These are phyloP conservation scores for Drosophila pseudotalamancana DNA, from an alignment of 2,888 invertebrate genomes.

Conservation along the genomic window DNA sequence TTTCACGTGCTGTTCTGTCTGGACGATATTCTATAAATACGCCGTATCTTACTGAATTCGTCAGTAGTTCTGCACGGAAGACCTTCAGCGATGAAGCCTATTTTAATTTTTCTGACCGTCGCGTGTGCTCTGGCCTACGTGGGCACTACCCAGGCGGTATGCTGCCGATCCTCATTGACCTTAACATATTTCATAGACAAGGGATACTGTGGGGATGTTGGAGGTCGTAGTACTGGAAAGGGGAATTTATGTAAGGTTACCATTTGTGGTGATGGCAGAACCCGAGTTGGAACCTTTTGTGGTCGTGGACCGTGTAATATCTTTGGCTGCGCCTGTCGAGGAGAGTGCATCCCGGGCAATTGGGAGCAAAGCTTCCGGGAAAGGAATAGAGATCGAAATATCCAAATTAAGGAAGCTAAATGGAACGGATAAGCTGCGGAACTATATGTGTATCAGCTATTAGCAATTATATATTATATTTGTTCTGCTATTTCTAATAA, in stretches of 20 bases:
- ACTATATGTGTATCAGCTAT: no score
- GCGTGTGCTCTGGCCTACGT: neutral
- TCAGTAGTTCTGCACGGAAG: neutral
- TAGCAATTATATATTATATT: no score
- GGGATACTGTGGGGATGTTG: neutral
- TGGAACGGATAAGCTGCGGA: no score
- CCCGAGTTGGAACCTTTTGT: neutral
- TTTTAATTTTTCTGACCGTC: neutral
- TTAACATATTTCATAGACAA: no score
- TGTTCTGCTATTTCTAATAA: no score
- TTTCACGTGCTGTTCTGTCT: no score
- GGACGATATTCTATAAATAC: conserved; percentile 1
- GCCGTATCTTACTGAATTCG: neutral
- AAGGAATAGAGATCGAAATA: no score
- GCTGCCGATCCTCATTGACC: neutral
- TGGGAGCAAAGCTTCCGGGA: neutral
- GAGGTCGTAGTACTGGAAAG: neutral
- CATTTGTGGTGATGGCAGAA: neutral
- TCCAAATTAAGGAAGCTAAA: no score
- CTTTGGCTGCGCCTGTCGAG: neutral
- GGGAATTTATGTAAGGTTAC: no score
- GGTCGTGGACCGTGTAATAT: neutral
- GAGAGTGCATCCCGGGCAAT: neutral
- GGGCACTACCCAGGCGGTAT: neutral
- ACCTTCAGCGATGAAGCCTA: neutral